Base-by-base conservation (phyloP, 1,140 invertebrate species). In the Tetragnatha versicolor region DNA sequence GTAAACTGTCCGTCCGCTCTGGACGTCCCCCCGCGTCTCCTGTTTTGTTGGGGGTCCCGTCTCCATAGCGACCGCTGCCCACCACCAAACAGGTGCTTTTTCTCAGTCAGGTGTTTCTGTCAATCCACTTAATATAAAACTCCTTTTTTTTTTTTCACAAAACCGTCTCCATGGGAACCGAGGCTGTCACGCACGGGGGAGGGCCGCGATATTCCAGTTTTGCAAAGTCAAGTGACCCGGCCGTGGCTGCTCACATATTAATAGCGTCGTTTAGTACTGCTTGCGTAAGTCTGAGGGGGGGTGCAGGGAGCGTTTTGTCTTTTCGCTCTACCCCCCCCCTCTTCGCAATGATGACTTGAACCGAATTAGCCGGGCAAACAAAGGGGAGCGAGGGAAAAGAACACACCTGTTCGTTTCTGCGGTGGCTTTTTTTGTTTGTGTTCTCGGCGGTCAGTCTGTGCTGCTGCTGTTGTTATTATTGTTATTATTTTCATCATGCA, bases 111-210 rank as follows among this genome's bases (percentile, higher is more conserved):
- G 73, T 77, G 73, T 77, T 77, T 66, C 47, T 77, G 73, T 66
- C 73, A 77, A 65, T 77, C 60, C 61, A 77, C 73, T 77, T 65
- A 77, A 77, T 77, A 77, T 77, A 77, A 77, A 77, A 77, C 73
- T 77, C 73, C 73, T 55, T 53, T 51, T 77, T 65, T n/a, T n/a
- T 65, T 73, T 73, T 73, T 25, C 37, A 37, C 14, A 65, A 65
- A 45, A 39, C 14, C 33, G 69, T 73, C 17, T 3, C 27, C 69
- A 63, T 66, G 29, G 60, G n/a, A 10, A 65, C 58, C 17, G 27
- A 17, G 49, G 25, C 55, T 29, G 66, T 55, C 31, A 65, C 61
- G 61, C 42, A 53, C 17, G 42, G 47, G 31, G 33, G 58, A 27
- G 45, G 60, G 42, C 31, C 60, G 66, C 61, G 73, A 66, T 33